Evolutionary conservation across 1,140 invertebrate species (phyloP).

Genomic region (Euura lappo): DNA sequence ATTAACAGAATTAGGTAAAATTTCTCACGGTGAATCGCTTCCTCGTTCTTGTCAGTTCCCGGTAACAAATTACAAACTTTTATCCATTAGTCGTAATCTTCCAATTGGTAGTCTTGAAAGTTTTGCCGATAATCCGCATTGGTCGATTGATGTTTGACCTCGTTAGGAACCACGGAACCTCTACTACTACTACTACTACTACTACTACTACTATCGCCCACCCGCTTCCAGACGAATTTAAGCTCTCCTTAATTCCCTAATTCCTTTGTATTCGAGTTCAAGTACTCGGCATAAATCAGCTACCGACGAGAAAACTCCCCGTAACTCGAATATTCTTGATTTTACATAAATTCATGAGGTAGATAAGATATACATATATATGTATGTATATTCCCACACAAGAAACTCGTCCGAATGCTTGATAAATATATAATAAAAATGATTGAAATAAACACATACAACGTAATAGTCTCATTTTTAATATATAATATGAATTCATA

Average conservation of each 20-base stretch:
- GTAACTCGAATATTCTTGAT: too few species aligned
- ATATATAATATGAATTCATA: constrained; percentile 58
- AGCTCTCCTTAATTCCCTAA: not conserved
- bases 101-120: not conserved
- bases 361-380: too few species aligned
- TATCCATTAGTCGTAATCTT: too few species aligned
- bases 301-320: not conserved
- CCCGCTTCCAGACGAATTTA: not conserved
- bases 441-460: constrained; percentile 40
- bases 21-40: too few species aligned
- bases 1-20: too few species aligned
- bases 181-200: not conserved
- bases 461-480: constrained; percentile 59
- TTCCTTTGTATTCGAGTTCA: not conserved
- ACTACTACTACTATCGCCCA: not conserved
- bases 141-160: not conserved
- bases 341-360: too few species aligned
- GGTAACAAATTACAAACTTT: too few species aligned
- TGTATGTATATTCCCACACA: too few species aligned
- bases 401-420: too few species aligned
- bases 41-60: too few species aligned
- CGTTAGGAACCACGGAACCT: not conserved
- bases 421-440: constrained; percentile 15
- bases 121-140: constrained; percentile 1
- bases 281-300: not conserved